Base-by-base conservation (phyloP, 2,797 vertebrate species). In the Hapalemur alaotrensis region DNA sequence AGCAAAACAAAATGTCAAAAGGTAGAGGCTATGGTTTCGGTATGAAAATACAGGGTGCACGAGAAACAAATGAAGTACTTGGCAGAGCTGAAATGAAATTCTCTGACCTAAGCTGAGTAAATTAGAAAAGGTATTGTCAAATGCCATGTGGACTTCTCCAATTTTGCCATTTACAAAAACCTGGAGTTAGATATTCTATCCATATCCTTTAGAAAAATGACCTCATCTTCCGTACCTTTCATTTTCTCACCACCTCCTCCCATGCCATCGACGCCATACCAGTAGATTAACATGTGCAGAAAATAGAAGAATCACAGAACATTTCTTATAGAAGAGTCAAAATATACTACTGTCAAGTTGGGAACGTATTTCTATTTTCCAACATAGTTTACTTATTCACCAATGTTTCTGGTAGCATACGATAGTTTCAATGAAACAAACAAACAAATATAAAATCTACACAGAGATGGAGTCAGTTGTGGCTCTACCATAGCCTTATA, bases 1-100 rank as follows among this genome's bases (percentile, higher is more conserved):
- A 94, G 76, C 28, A 41, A 94, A 95, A 79, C 48, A 89, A 79
- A 95, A 95, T 18, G 35, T 79, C 54, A 69, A 88, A 81, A 91
- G 52, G 25, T 48, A 91, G 78, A 94, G 67, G 67, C 23, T 48
- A 35, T 7, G 9, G 15, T 69, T 86, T 93, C 30, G 89, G 57
- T 72, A 76, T 38, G 46, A 50, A 95, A 93, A 87, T 10, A 59
- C 0, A 61, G 38, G 54, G 35, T 14, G 57, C 18, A 38, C 28
- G 32, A 81, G 70, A 93, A 73, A 79, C 82, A 82, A 78, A 48
- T 17, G n/a, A 50, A 57, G 50, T 25, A 22, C 48, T 78, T 38
- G 17, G 0, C 4, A 54, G 18, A 93, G 70, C n/a, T 72, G 48
- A 48, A 86, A 78, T 38, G 50, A 87, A 76, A 69, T 41, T 73